Conservation (phyloP, 2,113 vertebrate species). For the Anguilla rostrata region DNA sequence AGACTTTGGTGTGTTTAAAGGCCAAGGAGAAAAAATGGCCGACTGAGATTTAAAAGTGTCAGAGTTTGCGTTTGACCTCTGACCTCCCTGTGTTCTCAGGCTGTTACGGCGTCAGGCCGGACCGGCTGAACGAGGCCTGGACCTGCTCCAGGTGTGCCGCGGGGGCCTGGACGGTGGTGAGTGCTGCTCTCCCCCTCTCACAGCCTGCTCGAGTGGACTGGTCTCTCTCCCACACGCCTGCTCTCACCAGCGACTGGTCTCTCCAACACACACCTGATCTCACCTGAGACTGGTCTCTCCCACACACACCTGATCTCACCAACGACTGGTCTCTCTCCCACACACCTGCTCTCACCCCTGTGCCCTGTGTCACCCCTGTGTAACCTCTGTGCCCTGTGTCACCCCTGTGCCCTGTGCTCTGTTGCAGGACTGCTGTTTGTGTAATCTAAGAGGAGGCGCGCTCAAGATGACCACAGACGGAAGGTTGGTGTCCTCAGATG, state of each 20-base stretch:
- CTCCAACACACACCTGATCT: background rate
- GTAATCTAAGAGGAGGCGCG: conserved; percentile 91
- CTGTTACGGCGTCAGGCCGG: conserved; percentile 87
- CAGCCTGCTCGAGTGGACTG: background rate
- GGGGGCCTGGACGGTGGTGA: conserved; percentile 84
- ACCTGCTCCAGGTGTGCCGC: conserved; percentile 83
- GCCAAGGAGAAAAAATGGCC: too few species aligned
- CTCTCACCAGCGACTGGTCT: background rate
- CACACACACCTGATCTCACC: too few species aligned
- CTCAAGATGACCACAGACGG: conserved; percentile 86
- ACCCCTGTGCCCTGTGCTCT: conserved; percentile 24
- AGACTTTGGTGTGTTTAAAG: too few species aligned
- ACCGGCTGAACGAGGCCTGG: conserved; percentile 79
- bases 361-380: background rate
- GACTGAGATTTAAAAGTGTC: too few species aligned
- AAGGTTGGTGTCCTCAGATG: conserved; percentile 66
- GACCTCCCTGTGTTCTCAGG: conserved; percentile 63
- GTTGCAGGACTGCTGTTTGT: conserved; percentile 89
- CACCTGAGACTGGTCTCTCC: too few species aligned
- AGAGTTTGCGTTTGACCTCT: background rate
- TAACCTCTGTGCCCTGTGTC: background rate
- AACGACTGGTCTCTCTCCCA: too few species aligned
- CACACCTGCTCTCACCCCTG: too few species aligned
- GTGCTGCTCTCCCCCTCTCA: conserved; percentile 28
- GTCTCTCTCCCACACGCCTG: background rate